Evolutionary conservation across 2,888 invertebrate species (phyloP).

Genomic region (Pogonocherus hispidulus): DNA sequence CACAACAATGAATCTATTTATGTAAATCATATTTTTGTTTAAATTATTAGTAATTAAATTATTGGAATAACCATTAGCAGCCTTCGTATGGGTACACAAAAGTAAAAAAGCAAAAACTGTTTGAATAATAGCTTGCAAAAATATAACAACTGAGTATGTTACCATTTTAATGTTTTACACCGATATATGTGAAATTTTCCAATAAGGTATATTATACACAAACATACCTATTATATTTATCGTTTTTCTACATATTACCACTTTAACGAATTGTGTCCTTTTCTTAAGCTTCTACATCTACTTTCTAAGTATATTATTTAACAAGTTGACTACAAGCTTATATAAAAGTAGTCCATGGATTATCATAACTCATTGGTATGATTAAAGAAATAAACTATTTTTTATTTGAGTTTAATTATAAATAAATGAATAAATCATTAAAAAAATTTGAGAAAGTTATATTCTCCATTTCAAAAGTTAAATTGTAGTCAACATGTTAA

Average conservation of each 20-base stretch:
- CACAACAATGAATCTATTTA: not conserved
- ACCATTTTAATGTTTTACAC: not conserved
- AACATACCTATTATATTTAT: no score
- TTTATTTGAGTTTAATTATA: no score
- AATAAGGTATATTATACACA: no score
- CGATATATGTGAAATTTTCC: not conserved
- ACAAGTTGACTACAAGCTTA: slow-evolving; percentile 1
- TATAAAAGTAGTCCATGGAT: no score
- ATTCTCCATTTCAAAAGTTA: no score
- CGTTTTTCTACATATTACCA: no score
- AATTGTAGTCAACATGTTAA: not conserved
- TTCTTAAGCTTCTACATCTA: no score
- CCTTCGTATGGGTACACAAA: not conserved
- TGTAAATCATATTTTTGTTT: not conserved
- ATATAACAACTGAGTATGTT: not conserved
- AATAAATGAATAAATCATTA: no score
- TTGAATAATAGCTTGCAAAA: not conserved
- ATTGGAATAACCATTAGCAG: not conserved
- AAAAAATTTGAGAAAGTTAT: no score
- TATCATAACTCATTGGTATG: no score
- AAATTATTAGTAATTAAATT: not conserved
- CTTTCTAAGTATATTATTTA: not conserved
- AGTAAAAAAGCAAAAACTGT: not conserved
- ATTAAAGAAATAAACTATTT: no score
- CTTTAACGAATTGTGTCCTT: no score